Evolutionary conservation across 2,888 invertebrate species (phyloP).

Genomic region (Coenonympha glycerion): DNA sequence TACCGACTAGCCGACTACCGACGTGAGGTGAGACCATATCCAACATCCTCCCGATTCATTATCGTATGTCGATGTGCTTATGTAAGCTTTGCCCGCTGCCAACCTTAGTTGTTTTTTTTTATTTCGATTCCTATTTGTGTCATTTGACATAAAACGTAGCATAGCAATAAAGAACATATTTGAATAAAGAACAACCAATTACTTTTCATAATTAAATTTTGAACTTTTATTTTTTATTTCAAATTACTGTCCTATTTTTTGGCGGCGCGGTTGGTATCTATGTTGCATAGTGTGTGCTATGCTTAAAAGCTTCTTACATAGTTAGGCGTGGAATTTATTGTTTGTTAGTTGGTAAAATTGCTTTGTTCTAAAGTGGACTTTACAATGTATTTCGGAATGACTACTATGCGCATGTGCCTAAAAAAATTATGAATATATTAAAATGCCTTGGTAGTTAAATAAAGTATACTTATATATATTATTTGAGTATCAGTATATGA

Average conservation of each 20-base stretch:
- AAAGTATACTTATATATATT: neutral
- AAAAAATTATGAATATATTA: neutral
- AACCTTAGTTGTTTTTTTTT: neutral
- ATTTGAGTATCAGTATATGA: too few species aligned
- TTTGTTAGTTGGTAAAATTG: neutral
- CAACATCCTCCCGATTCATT: neutral
- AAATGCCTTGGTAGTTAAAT: neutral
- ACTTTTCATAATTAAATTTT: too few species aligned
- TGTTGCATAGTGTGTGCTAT: constrained; percentile 3
- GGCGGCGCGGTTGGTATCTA: neutral
- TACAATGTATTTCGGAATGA: neutral
- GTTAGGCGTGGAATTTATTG: neutral
- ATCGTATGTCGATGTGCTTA: neutral
- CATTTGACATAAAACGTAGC: too few species aligned
- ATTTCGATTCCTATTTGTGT: too few species aligned
- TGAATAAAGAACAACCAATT: too few species aligned
- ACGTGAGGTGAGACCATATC: neutral
- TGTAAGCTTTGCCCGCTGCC: neutral
- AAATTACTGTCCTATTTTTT: too few species aligned
- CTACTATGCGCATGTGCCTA: constrained; percentile 1
- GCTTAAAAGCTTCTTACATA: neutral
- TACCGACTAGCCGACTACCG: neutral
- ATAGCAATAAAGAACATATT: too few species aligned
- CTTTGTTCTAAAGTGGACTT: neutral
- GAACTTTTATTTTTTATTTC: too few species aligned